Base-by-base conservation (phyloP, 2,888 invertebrate genomes). In the Drosophila melanocephala region DNA sequence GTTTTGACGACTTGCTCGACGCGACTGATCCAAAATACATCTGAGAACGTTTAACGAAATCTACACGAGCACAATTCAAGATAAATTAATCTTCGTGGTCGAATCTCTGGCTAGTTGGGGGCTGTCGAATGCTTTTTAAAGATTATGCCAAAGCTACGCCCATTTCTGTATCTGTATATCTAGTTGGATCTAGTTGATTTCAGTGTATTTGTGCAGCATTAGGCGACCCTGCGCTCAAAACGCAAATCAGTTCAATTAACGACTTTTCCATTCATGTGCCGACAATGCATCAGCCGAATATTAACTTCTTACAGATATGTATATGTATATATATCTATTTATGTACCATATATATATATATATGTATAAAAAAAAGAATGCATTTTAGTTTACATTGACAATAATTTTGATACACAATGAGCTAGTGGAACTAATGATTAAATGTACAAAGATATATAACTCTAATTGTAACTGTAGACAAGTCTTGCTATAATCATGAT, bases 241-340 rank as follows among this genome's bases (percentile, higher is more conserved):
- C 52, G 56, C 53, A 73, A 88, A 82, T 84, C 72, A 56, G 56
- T 74, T 84, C 56, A 90, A 88, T 90, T 75, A 81, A 77, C 35
- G 39, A 56, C 2, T 30, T 14, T 57, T 68, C 28, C 37, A 75
- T 70, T 65, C 44, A 62, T 52, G 52, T 71, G 59, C 71, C 71
- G 71, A 71, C 69, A 42, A 71, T 26, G 19, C 57, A 57, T 16
- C 37, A 30, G 33, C 32, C 5, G 9, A 47, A 47, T 28, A 47
- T 4, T 47, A 16, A 16, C 47, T 47, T 26, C 26, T 16, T 47
- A 47, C 26, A 47, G 26, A 5, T 39, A 68, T 28, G 22, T 26
- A 55, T 57, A 30, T 42, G 2, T 16, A 22, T n/a, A 14, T 19
- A 6, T 42, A 42, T 42, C 5, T 42, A 42, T 42, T n/a, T 37